Evolutionary conservation across 2,113 vertebrate species (phyloP).

Genomic region (Lamprotornis superbus): DNA sequence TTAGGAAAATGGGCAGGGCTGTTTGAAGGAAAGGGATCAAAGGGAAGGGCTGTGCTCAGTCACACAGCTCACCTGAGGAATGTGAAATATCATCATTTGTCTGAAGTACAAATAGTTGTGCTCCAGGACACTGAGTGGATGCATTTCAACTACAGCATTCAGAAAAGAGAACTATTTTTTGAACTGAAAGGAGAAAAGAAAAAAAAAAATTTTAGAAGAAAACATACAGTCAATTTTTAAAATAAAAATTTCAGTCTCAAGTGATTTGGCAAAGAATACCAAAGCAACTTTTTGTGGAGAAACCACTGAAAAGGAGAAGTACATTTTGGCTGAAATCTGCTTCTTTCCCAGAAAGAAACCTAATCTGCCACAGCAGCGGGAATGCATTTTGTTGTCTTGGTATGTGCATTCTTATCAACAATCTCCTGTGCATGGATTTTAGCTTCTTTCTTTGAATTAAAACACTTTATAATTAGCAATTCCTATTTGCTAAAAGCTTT

Average conservation of each 20-base stretch:
- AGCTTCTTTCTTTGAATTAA: background rate
- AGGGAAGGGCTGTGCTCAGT: background rate
- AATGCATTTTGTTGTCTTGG: background rate
- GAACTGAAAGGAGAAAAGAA: background rate
- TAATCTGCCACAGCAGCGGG: background rate
- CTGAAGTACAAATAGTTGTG: background rate
- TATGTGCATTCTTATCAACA: background rate
- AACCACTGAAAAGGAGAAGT: background rate
- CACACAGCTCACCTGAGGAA: background rate
- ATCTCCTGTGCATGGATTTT: background rate
- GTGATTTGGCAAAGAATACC: background rate
- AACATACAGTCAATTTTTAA: background rate
- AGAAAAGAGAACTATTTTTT: background rate
- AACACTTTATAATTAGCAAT: background rate
- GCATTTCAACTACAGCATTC: background rate
- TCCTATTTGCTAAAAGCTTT: background rate
- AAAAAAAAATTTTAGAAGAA: background rate
- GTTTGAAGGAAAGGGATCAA: background rate
- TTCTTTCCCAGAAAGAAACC: background rate
- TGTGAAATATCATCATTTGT: background rate
- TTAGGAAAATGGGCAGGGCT: background rate
- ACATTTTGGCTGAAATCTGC: background rate
- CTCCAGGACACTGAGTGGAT: background rate
- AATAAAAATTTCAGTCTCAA: background rate
- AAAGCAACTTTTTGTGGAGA: background rate